A percentile compares a stretch with the other conserved stretches of the same genome.
These are phyloP conservation scores for Oreocharis arfaki DNA, from an alignment of 2,113 vertebrate genomes.

Conservation along the genomic window DNA sequence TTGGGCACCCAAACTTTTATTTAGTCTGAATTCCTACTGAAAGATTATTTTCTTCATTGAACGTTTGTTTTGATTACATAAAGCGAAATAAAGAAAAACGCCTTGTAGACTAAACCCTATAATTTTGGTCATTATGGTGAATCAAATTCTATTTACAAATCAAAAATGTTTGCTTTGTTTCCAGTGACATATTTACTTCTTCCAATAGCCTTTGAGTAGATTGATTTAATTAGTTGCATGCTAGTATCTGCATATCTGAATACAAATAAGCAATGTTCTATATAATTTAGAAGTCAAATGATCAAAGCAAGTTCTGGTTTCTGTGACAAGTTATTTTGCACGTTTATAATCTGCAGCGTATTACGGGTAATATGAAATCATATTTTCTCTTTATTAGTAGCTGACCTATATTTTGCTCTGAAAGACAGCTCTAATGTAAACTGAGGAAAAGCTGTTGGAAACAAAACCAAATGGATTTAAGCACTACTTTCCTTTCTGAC, in stretches of 20 bases:
- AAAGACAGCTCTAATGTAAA: not conserved
- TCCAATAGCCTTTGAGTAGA: not conserved
- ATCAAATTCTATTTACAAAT: not conserved
- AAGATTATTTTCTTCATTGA: not conserved
- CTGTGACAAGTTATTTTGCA: not conserved
- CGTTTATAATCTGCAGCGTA: not conserved
- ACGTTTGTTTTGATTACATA: not conserved
- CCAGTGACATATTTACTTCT: not conserved
- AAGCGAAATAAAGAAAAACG: not conserved
- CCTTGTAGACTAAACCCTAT: not conserved
- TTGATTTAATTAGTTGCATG: not conserved
- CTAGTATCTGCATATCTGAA: not conserved
- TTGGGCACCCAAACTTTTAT: not conserved
- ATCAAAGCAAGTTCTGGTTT: not conserved
- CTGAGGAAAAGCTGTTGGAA: not conserved
- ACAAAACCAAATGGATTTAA: not conserved
- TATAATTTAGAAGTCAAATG: not conserved
- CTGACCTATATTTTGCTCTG: not conserved
- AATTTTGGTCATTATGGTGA: not conserved
- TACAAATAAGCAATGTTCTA: not conserved
- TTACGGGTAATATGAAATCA: not conserved
- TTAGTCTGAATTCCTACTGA: not conserved
- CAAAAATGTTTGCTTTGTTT: not conserved
- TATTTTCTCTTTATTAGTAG: not conserved
- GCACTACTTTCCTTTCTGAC: not conserved